Conservation (phyloP, 2,797 vertebrate genomes). For the Gymnoscopelus microlampas region DNA sequence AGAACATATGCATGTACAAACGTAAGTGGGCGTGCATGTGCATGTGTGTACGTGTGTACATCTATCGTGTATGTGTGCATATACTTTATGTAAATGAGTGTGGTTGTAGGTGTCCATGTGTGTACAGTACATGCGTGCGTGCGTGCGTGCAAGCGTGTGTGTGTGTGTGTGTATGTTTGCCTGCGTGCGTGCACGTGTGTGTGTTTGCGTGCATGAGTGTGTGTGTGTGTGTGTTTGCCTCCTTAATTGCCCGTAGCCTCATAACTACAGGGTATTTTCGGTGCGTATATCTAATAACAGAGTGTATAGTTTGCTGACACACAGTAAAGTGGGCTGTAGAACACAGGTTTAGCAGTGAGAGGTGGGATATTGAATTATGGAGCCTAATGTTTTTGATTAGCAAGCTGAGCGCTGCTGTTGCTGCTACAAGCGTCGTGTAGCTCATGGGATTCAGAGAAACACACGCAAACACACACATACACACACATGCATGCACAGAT, state of each 20-base stretch:
- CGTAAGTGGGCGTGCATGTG: slow-evolving; percentile 3
- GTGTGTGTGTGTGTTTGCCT: slow-evolving; percentile 25
- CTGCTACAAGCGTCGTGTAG: slow-evolving; percentile 38
- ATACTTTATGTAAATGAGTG: not conserved
- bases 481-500: not conserved
- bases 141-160: slow-evolving; percentile 19
- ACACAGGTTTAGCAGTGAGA: slow-evolving; percentile 67
- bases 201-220: no score
- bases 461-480: not conserved
- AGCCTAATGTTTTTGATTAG: slow-evolving; percentile 81
- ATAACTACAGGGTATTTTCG: slow-evolving; percentile 49
- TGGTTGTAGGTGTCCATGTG: not conserved
- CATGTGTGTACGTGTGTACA: slow-evolving; percentile 4
- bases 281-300: slow-evolving; percentile 65
- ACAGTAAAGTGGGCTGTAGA: slow-evolving; percentile 66
- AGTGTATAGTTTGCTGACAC: slow-evolving; percentile 78
- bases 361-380: slow-evolving; percentile 76
- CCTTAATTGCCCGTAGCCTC: slow-evolving; percentile 71
- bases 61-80: not conserved
- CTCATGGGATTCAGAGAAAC: slow-evolving; percentile 60
- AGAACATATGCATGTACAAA: not conserved
- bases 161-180: not conserved
- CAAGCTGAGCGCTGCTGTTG: slow-evolving; percentile 48
- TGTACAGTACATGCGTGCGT: slow-evolving; percentile 8
- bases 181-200: no score